A percentile compares a stretch with the other conserved stretches of the same genome.
Evolutionary conservation across 2,888 invertebrate genomes (phyloP).

Genomic region (Cephus runcator): DNA sequence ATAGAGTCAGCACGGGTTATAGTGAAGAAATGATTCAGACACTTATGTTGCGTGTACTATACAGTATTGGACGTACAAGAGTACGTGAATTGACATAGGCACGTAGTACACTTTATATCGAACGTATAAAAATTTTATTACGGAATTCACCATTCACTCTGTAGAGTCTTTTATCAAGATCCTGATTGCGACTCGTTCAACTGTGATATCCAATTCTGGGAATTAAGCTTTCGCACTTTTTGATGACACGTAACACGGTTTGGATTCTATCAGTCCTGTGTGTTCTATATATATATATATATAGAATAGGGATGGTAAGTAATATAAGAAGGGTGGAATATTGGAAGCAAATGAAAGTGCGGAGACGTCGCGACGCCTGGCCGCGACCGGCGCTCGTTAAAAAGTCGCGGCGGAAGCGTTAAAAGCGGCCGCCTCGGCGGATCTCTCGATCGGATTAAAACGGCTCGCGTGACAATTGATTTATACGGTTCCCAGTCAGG

Average conservation of each 20-base stretch:
- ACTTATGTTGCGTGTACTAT: neutral
- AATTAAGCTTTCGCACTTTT: constrained; percentile 65
- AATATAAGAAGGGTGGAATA: neutral
- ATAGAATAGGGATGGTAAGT: neutral
- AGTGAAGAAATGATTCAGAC: neutral
- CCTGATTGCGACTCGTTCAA: constrained; percentile 57
- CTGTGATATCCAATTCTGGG: constrained; percentile 58
- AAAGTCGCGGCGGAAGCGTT: constrained; percentile 40
- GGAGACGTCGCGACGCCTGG: constrained; percentile 28
- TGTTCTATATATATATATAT: neutral
- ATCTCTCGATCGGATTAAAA: constrained; percentile 23
- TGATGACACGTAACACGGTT: constrained; percentile 47
- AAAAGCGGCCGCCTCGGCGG: neutral
- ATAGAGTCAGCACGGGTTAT: neutral
- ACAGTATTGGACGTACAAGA: neutral
- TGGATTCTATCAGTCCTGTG: neutral
- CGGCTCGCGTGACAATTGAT: constrained; percentile 26
- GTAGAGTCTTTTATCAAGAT: constrained; percentile 20
- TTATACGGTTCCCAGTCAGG: neutral
- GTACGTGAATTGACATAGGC: neutral
- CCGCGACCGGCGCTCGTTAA: constrained; percentile 31
- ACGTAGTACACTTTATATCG: neutral
- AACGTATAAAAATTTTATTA: neutral
- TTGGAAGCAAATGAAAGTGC: neutral
- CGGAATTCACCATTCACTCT: neutral